Conservation (phyloP, 92 coral and sea anemone genomes). For the Phenganax subtilis region DNA sequence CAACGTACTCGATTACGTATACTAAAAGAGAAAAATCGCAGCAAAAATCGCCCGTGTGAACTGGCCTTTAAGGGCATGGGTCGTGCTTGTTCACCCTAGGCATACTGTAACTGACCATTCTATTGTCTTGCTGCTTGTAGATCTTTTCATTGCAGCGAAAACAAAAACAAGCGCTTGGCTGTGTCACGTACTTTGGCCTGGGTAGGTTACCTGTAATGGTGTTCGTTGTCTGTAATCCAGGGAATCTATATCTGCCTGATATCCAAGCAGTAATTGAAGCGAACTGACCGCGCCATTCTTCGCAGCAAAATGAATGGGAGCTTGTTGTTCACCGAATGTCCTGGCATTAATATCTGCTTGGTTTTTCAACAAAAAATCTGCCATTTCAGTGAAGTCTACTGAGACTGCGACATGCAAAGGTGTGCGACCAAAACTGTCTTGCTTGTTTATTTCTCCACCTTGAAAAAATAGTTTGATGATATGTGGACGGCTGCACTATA, state of each 20-base stretch:
- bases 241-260: constrained; percentile 28
- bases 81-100: too few relatives aligned
- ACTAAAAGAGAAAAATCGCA: too few relatives aligned
- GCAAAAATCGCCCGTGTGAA: too few relatives aligned
- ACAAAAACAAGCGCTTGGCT: neutral
- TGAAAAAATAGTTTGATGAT: neutral
- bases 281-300: constrained; percentile 28
- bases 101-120: too few relatives aligned
- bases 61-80: too few relatives aligned
- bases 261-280: constrained; percentile 27
- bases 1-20: too few relatives aligned
- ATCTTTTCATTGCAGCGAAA: neutral
- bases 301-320: constrained; percentile 37
- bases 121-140: too few relatives aligned
- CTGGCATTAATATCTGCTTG: constrained; percentile 32
- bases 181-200: neutral
- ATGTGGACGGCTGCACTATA: neutral
- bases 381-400: constrained; percentile 34
- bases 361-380: constrained; percentile 29
- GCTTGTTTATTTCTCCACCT: constrained; percentile 33
- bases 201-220: constrained; percentile 25
- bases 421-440: constrained; percentile 37
- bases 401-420: constrained; percentile 37
- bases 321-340: constrained; percentile 20
- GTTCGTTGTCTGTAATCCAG: constrained; percentile 33